Base-by-base conservation (phyloP, 2,797 vertebrate genomes). In the Malacoctenus gilli region DNA sequence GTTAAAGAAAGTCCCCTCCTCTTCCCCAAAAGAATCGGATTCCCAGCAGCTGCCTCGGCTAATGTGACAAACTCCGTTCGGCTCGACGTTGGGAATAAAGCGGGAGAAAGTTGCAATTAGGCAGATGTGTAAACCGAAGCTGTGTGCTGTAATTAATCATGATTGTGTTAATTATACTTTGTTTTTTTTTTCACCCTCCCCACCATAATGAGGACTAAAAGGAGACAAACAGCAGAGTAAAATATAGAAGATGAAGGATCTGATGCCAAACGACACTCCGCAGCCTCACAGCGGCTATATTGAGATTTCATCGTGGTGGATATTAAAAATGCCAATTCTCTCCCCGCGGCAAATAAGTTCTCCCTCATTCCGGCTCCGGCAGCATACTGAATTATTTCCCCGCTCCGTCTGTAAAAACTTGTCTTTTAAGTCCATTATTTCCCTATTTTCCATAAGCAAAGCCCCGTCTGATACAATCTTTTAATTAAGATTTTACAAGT, bases 401-500 rank as follows among this genome's bases (percentile, higher is more conserved):
- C 18, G 56, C 74, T 69, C 74, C 9, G 23, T 76, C 75, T 83
- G 66, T 71, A 81, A 79, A 84, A 90, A 85, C 70, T 62, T 79
- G 76, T 72, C 77, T 85, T 87, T 88, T 86, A 86, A 86, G 82
- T 89, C 66, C 68, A 80, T 85, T 89, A 82, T 83, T 86, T 87
- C 68, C 37, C 68, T 81, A 83, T 88, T 88, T 90, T 89, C 73
- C 79, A 79, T 77, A 87, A 81, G 75, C 85, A 87, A 87, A 79
- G 79, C 50, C 61, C 30, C 15, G 72, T 76, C 79, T 72, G 88
- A 91, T 90, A 84, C 54, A 72, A 90, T 90, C 87, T 91, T 89
- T 89, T 91, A 91, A 91, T 91, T 90, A 90, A 87, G 85, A 90
- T 88, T 91, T 84, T 74, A 87, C 78, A 79, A 84, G 77, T 87